A percentile compares a stretch with the other conserved stretches of the same genome.
Evolutionary conservation across 2,797 vertebrate genomes (phyloP).

Genomic region (Mionectes olivaceus): DNA sequence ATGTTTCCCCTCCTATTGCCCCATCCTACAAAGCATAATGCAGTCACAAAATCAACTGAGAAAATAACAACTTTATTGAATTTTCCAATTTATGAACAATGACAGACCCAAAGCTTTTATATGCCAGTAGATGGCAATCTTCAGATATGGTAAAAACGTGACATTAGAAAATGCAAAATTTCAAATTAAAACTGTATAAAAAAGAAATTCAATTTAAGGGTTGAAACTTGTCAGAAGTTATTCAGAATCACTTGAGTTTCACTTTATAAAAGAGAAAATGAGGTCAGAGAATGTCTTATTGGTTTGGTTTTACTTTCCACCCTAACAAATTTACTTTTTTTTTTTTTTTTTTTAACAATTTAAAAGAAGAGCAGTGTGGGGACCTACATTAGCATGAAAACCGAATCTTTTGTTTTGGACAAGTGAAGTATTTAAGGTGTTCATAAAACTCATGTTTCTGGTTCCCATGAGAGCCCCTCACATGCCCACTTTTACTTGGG

Average conservation of each 20-base stretch:
- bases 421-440: neutral
- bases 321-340: neutral
- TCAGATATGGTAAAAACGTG: conserved; percentile 12
- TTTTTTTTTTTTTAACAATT: no score
- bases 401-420: neutral
- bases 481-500: neutral
- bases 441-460: neutral
- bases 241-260: neutral
- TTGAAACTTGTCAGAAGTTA: neutral
- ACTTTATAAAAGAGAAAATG: neutral
- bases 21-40: neutral
- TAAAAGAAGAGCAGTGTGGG: neutral
- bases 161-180: conserved; percentile 37
- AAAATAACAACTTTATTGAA: neutral
- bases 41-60: neutral
- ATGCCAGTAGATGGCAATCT: conserved; percentile 67
- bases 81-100: conserved; percentile 7
- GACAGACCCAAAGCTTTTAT: neutral
- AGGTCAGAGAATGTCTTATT: neutral
- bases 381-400: neutral
- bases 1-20: conserved; percentile 5
- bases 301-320: neutral
- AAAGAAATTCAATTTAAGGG: neutral
- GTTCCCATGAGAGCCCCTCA: neutral
- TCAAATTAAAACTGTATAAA: neutral